Percentiles rank a stretch among this genome's conserved stretches.
phyloP scores from a whole-genome alignment of 2,888 invertebrate species.

The Chironomus riparius region DNA sequence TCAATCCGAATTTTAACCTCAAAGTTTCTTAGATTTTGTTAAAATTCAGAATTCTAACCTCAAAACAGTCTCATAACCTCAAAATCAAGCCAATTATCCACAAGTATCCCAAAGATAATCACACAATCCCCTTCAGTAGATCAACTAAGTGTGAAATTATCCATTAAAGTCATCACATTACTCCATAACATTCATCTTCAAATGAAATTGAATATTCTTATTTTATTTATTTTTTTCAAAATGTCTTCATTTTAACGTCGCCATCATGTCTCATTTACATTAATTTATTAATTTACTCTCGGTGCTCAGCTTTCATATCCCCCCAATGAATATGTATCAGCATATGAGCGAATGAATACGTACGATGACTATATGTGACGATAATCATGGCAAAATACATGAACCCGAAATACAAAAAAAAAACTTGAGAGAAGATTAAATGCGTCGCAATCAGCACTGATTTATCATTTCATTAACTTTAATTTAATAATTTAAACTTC shows the following conservation, averaged over 20 bases:
- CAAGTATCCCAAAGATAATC: too few relatives aligned
- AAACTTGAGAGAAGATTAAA: neutral
- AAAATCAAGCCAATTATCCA: neutral
- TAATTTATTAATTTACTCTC: neutral
- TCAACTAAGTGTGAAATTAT: too few relatives aligned
- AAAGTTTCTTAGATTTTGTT: too few relatives aligned
- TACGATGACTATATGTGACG: neutral
- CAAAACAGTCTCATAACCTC: neutral
- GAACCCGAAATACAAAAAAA: neutral
- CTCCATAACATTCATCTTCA: too few relatives aligned
- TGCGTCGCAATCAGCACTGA: constrained; percentile 17
- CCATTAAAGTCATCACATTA: too few relatives aligned
- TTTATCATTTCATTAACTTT: constrained; percentile 24
- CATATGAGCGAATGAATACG: neutral
- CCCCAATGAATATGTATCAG: too few relatives aligned
- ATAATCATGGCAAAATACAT: neutral
- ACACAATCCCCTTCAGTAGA: too few relatives aligned
- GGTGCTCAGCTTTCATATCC: neutral
- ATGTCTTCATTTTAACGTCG: neutral
- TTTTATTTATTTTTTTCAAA: neutral
- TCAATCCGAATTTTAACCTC: too few relatives aligned
- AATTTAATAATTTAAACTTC: constrained; percentile 18
- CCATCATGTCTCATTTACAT: neutral
- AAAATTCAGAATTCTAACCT: too few relatives aligned
- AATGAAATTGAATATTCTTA: too few relatives aligned